A percentile compares a stretch with the other conserved stretches of the same genome.
phyloP scores from a whole-genome alignment of 1,140 invertebrate species.

The Nylanderia fulva region DNA sequence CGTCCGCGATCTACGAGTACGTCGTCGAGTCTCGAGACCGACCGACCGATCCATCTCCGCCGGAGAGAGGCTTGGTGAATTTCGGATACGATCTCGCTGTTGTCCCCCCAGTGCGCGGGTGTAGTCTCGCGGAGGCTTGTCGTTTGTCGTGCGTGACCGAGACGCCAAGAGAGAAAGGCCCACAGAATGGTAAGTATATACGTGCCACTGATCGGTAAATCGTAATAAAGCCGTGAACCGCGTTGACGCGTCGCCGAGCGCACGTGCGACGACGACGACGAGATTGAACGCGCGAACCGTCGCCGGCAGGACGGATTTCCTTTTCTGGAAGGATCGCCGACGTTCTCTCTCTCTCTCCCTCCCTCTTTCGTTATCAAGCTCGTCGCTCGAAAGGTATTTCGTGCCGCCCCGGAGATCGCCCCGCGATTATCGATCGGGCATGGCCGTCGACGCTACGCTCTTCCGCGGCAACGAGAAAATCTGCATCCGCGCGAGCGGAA shows the following conservation, averaged over 20 bases:
- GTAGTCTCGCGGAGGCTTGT: constrained; percentile 45
- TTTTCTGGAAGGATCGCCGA: constrained; percentile 55
- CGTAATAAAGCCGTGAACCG: not conserved
- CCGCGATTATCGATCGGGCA: constrained; percentile 43
- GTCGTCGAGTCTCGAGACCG: too few relatives aligned
- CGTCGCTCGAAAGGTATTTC: constrained; percentile 31
- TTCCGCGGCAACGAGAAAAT: constrained; percentile 30
- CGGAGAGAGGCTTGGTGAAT: constrained; percentile 62
- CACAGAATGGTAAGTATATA: constrained; percentile 73
- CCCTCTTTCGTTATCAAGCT: constrained; percentile 24
- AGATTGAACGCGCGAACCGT: too few relatives aligned
- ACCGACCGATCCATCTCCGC: not conserved
- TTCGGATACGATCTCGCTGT: constrained; percentile 37
- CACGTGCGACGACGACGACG: too few relatives aligned
- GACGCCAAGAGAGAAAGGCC: constrained; percentile 32
- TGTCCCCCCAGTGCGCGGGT: constrained; percentile 67
- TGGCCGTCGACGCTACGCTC: constrained; percentile 29
- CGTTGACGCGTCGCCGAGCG: constrained; percentile 53
- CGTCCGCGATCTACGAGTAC: too few relatives aligned
- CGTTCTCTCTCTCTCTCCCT: not conserved
- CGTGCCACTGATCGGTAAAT: too few relatives aligned
- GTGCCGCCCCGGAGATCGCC: constrained; percentile 31
- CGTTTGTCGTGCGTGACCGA: constrained; percentile 43
- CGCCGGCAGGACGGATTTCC: constrained; percentile 40
- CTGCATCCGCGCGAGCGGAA: constrained; percentile 34